Evolutionary conservation across 37 sponge, comb jelly and placozoan genomes (phyloP).

Genomic region (Beroe ovata): DNA sequence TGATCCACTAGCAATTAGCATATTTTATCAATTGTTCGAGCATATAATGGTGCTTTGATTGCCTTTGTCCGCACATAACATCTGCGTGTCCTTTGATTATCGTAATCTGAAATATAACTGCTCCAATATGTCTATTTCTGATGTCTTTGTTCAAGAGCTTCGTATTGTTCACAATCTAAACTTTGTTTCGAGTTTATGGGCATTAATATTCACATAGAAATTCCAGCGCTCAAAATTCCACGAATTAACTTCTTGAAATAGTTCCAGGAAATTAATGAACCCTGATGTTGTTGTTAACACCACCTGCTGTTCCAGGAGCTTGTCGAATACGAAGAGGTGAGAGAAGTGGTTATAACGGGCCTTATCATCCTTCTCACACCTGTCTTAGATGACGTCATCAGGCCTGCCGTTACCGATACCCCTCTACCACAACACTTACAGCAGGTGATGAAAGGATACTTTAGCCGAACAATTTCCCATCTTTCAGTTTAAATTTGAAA

Average conservation of each 20-base stretch:
- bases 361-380: conserved; percentile 80
- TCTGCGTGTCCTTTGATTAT: too few species aligned
- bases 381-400: conserved; percentile 54
- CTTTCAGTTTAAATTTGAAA: too few species aligned
- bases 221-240: background rate
- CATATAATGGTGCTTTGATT: too few species aligned
- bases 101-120: too few species aligned
- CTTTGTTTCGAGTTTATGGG: background rate
- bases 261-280: too few species aligned
- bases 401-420: conserved; percentile 23
- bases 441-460: too few species aligned
- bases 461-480: too few species aligned
- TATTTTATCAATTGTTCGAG: too few species aligned
- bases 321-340: conserved; percentile 78
- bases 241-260: too few species aligned
- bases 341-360: conserved; percentile 77
- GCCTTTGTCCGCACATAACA: too few species aligned
- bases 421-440: conserved; percentile 52
- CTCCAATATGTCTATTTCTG: background rate
- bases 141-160: background rate
- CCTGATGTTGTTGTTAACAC: too few species aligned
- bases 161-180: background rate
- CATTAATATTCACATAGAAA: background rate
- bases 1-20: too few species aligned
- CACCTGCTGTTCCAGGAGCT: conserved; percentile 66